Base-by-base conservation (phyloP, 2,113 vertebrate species). In the Scytalopus superciliaris region DNA sequence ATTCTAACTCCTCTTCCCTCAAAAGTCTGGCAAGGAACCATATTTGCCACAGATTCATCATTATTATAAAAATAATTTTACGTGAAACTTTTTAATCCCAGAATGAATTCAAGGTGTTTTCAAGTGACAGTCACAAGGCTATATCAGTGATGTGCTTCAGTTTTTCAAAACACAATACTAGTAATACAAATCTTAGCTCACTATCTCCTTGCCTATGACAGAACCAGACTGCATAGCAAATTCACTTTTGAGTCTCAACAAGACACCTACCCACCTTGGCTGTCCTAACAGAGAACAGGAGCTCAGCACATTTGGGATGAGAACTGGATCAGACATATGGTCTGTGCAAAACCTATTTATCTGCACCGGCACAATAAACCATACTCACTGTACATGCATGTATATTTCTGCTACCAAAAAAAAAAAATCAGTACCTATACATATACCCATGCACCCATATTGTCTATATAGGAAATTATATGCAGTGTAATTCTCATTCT, bases 201-300 rank as follows among this genome's bases (percentile, higher is more conserved):
- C 10, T 25, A 55, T 33, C 33, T 67, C 55, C 12, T 45, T 44
- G 21, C 37, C 44, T 74, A n/a, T 0, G 0, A 37, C 0, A 82
- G 55, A 87, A 68, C 28, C 23, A 35, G 8, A 31, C 5, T 12
- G 13, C 47, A 77, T 4, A 28, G 49, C 16, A 67, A 63, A 75
- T 66, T 40, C 15, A 31, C 35, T 87, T 82, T 3, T 59, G 53
- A 70, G 25, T 55, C 42, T 78, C 82, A 82, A 24, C 19, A 53
- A 49, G 24, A 35, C 30, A 64, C 42, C 25, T 42, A 62, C 23
- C 18, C 35, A 90, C 23, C 23, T 7, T 50, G 30, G 40, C 78
- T 90, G 31, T 66, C n/a, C 45, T 67, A 75, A 85, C 24, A 82
- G 56, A 57, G n/a, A 75, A n/a, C 10, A 55, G 31, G 42, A 86